A percentile compares a stretch with the other conserved stretches of the same genome.
Conservation (phyloP, 2,888 invertebrate genomes). For the Leuctra nigra region DNA sequence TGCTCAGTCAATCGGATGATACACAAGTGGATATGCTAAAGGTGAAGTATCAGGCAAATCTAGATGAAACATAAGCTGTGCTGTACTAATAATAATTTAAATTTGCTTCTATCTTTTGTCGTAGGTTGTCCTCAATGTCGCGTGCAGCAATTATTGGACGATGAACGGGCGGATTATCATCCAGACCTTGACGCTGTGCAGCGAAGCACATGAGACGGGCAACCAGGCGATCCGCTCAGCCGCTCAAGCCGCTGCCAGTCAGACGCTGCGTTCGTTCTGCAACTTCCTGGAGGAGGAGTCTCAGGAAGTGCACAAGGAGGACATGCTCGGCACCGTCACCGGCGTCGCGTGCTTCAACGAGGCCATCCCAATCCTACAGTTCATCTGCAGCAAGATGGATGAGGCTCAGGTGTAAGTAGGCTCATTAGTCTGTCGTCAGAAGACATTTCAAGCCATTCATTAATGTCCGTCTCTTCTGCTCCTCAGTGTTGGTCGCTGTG, state of each 20-base stretch:
- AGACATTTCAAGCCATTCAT: not conserved
- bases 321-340: constrained; percentile 33
- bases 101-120: not conserved
- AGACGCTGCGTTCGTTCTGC: constrained; percentile 79
- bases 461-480: not conserved
- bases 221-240: constrained; percentile 78
- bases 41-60: constrained; percentile 49
- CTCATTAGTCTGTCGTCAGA: no score
- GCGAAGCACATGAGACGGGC: constrained; percentile 72
- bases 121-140: constrained; percentile 76
- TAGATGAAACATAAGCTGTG: no score
- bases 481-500: constrained; percentile 42
- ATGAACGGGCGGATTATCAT: constrained; percentile 84
- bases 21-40: constrained; percentile 66
- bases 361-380: constrained; percentile 83
- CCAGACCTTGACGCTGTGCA: constrained; percentile 76
- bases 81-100: no score
- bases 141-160: constrained; percentile 81
- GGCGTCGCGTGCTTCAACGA: constrained; percentile 85
- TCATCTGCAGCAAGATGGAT: constrained; percentile 76
- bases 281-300: constrained; percentile 77
- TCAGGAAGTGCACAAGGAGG: constrained; percentile 50
- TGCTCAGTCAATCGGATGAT: constrained; percentile 75
- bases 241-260: constrained; percentile 84
- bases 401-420: constrained; percentile 66